Conservation (phyloP, 2,113 vertebrate species). For the Lepisosteus oculatus region DNA sequence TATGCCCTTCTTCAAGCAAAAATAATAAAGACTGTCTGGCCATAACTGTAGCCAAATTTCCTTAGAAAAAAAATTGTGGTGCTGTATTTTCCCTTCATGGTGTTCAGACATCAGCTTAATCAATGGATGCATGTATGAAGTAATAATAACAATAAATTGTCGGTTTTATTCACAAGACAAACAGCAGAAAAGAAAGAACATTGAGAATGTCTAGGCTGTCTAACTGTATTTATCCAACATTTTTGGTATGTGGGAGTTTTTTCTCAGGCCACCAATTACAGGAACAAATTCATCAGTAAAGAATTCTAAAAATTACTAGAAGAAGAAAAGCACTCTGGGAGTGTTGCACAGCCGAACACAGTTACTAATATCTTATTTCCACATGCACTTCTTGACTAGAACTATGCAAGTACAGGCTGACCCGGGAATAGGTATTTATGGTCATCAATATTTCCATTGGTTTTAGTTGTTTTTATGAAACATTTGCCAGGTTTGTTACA, state of each 20-base stretch:
- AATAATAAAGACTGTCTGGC: too few species aligned
- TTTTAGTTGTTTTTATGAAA: too few species aligned
- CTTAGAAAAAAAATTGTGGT: background rate
- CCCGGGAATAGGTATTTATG: too few species aligned
- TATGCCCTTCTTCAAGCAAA: too few species aligned
- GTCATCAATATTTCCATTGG: too few species aligned
- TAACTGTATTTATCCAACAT: constrained; percentile 47
- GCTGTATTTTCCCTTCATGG: background rate
- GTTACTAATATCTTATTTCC: too few species aligned
- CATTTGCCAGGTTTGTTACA: too few species aligned
- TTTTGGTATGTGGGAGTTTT: constrained; percentile 49
- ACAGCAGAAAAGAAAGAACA: background rate
- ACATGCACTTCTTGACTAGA: too few species aligned
- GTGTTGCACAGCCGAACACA: too few species aligned
- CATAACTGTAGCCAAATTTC: background rate
- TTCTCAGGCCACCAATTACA: constrained; percentile 46
- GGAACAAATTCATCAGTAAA: constrained; percentile 52
- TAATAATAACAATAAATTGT: constrained; percentile 1
- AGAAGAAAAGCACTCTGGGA: background rate
- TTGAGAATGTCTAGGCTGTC: constrained; percentile 24
- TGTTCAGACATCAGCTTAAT: background rate
- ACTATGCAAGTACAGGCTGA: too few species aligned
- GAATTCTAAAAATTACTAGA: constrained; percentile 35
- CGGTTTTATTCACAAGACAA: background rate
- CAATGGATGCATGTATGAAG: background rate